phyloP scores from a whole-genome alignment of 2,113 vertebrate genomes.

The Heliornis fulica region DNA sequence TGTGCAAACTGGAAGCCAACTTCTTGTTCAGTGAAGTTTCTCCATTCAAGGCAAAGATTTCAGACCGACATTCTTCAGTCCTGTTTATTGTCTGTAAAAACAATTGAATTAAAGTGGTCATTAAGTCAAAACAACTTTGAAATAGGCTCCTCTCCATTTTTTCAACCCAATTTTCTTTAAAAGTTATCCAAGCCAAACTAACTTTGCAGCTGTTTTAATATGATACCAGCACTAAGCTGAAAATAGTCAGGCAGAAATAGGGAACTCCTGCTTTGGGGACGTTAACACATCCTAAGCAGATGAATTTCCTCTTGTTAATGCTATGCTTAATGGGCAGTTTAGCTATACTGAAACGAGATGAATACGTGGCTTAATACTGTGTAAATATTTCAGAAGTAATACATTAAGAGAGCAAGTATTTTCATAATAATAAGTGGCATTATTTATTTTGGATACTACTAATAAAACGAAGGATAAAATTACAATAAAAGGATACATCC shows the following conservation, averaged over 20 bases:
- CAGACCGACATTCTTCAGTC: conserved; percentile 88
- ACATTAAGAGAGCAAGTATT: neutral
- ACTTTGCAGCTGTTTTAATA: conserved; percentile 52
- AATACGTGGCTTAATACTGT: neutral
- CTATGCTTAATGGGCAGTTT: neutral
- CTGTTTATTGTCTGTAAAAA: conserved; percentile 89
- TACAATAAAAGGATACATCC: neutral
- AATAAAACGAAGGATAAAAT: neutral
- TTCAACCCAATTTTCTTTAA: conserved; percentile 10
- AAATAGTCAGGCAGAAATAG: conserved; percentile 15
- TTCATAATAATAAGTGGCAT: neutral
- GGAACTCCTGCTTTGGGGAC: neutral
- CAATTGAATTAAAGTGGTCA: conserved; percentile 55
- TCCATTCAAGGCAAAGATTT: conserved; percentile 95
- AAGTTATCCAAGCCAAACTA: conserved; percentile 40
- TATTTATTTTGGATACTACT: neutral
- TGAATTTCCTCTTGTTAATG: conserved; percentile 3
- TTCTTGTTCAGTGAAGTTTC: conserved; percentile 90
- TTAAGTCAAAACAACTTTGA: conserved; percentile 50
- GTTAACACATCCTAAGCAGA: neutral
- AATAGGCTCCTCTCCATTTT: neutral
- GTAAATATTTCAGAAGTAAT: conserved; percentile 18
- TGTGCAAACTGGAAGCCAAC: conserved; percentile 95
- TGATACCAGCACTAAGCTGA: conserved; percentile 24
- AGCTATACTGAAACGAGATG: neutral